These are phyloP conservation scores for Varecia variegata DNA, from an alignment of 2,797 vertebrate species.

Conservation along the genomic window DNA sequence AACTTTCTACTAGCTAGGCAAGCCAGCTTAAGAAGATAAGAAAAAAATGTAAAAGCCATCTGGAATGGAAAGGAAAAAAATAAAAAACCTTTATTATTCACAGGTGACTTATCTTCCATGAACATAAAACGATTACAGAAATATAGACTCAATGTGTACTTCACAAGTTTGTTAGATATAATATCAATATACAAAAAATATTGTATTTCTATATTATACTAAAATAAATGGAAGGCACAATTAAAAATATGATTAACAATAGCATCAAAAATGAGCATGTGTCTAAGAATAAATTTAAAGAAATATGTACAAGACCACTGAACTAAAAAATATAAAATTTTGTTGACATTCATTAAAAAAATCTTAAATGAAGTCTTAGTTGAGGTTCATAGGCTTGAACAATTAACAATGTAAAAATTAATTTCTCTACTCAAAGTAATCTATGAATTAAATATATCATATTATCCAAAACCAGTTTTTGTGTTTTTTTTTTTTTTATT, in stretches of 20 bases:
- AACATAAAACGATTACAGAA: background rate
- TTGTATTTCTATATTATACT: background rate
- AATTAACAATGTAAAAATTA: background rate
- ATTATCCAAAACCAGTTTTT: background rate
- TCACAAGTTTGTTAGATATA: background rate
- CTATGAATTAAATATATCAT: background rate
- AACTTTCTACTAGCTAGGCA: background rate
- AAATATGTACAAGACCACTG: background rate
- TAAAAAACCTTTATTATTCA: background rate
- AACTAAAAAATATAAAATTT: background rate
- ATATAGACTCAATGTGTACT: background rate
- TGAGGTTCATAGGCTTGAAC: background rate
- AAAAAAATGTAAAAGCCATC: background rate
- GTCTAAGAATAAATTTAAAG: background rate
- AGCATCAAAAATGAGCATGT: background rate
- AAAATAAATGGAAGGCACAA: background rate
- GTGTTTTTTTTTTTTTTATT: too few relatives aligned
- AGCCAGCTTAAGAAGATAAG: background rate
- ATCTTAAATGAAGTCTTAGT: background rate
- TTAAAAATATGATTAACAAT: background rate
- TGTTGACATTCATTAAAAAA: background rate
- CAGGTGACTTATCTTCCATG: background rate
- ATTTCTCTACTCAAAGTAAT: background rate
- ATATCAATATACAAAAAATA: background rate
- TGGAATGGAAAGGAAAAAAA: background rate